phyloP scores from a whole-genome alignment of 1,140 invertebrate species.

The Pseudobourletiella spinata region DNA sequence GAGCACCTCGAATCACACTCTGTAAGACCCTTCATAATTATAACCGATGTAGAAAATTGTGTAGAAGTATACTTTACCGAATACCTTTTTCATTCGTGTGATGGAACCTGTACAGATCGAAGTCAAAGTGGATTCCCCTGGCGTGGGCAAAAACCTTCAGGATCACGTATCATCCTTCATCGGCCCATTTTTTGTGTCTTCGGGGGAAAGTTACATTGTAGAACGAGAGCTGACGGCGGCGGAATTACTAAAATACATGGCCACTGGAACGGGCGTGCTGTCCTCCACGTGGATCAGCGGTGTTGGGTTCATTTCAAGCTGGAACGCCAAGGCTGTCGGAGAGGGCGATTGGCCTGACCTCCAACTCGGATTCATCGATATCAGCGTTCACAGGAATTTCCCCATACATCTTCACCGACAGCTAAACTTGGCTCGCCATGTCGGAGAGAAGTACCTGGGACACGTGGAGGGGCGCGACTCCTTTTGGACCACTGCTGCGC shows the following conservation, averaged over 20 bases:
- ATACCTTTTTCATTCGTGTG: not conserved
- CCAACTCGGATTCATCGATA: slow-evolving; percentile 13
- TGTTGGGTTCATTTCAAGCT: slow-evolving; percentile 10
- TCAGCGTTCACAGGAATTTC: slow-evolving; percentile 7
- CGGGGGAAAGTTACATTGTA: not conserved
- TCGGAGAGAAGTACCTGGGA: slow-evolving; percentile 14
- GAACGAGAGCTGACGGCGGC: slow-evolving; percentile 22
- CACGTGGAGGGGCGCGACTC: slow-evolving; percentile 17
- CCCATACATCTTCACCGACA: slow-evolving; percentile 7
- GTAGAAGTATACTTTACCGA: not conserved
- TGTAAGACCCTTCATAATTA: not conserved
- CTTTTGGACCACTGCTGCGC: not conserved
- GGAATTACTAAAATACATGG: no score
- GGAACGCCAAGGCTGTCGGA: slow-evolving; percentile 8
- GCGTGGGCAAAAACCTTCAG: slow-evolving; percentile 25
- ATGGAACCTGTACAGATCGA: not conserved
- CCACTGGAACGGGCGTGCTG: slow-evolving; percentile 11
- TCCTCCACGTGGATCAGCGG: slow-evolving; percentile 11
- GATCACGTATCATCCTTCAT: slow-evolving; percentile 22
- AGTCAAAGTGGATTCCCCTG: slow-evolving; percentile 9
- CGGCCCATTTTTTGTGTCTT: slow-evolving; percentile 23
- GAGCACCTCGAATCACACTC: not conserved
- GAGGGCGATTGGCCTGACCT: slow-evolving; percentile 26
- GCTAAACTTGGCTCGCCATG: slow-evolving; percentile 20
- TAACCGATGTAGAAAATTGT: not conserved